phyloP scores from a whole-genome alignment of 2,888 invertebrate genomes.

The Encarsia formosa region DNA sequence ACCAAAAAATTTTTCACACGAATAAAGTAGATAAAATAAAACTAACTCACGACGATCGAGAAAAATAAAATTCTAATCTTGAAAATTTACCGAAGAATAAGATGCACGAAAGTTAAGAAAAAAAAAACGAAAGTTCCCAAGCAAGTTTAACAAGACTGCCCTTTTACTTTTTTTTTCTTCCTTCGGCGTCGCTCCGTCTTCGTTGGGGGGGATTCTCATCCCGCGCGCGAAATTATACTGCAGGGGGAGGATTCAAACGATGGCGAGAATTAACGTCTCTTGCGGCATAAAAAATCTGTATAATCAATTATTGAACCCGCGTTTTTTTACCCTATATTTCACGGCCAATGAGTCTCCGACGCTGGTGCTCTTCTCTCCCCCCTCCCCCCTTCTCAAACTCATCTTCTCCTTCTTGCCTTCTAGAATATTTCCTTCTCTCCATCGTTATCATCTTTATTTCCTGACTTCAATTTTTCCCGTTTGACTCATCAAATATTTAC shows the following conservation, averaged over 20 bases:
- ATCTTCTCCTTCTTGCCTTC: constrained; percentile 21
- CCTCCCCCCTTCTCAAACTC: constrained; percentile 12
- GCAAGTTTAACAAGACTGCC: too few species aligned
- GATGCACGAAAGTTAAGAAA: constrained; percentile 25
- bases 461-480: constrained; percentile 31
- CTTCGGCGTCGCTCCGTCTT: constrained; percentile 19
- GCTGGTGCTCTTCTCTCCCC: constrained; percentile 31
- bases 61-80: constrained; percentile 26
- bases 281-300: constrained; percentile 50
- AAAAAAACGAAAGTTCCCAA: too few species aligned
- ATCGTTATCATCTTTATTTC: constrained; percentile 28
- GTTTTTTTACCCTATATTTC: constrained; percentile 48
- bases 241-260: constrained; percentile 37
- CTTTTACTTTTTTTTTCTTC: background rate
- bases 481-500: constrained; percentile 43
- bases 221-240: constrained; percentile 38
- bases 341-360: constrained; percentile 45
- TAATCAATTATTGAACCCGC: constrained; percentile 50
- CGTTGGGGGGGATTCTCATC: constrained; percentile 38
- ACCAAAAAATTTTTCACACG: too few species aligned
- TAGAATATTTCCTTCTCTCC: background rate
- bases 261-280: constrained; percentile 48
- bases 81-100: constrained; percentile 24
- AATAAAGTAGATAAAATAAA: too few species aligned
- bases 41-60: background rate